Base-by-base conservation (phyloP, 2,888 invertebrate genomes). In the Bombyx huttoni region DNA sequence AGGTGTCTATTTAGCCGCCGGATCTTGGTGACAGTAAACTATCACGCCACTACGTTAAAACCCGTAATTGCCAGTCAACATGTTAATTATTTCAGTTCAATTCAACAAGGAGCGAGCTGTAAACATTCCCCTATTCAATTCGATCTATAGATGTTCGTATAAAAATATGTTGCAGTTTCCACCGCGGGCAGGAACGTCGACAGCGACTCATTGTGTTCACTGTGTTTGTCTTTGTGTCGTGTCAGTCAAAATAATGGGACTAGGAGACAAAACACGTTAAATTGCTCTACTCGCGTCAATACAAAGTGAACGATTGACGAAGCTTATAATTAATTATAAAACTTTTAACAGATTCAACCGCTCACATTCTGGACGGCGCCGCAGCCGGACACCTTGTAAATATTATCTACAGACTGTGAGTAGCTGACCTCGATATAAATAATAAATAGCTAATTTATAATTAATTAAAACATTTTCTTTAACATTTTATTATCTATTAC, bases 371-470 rank as follows among this genome's bases (percentile, higher is more conserved):
- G 58, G 58, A 57, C 49, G 49, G 53, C 53, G 51, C 50, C 49
- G 56, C 51, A 58, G 55, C 56, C 56, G 54, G 54, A 58, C 52
- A 53, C 53, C 56, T 56, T 54, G 49, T 52, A 54, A 53, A 55
- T 50, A 54, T 56, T 56, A 45, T 51, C 61, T 64, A 67, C 68
- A 65, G 64, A 59, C 64, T 64, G 67, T 62, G 67, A 59, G 56
- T 58, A 55, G 60, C 65, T 65, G 61, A 61, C 59, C 67, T 66
- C 61, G 63, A 72, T 65, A 75, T 73, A 80, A 73, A 75, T 70
- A 81, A 81, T 81, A 81, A 81, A 81, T 76, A 81, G 67, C 74
- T 81, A 81, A 75, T 81, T 81, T 75, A 78, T 70, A 75, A 72
- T 76, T 80, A 81, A 76, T 71, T 77, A 71, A 74, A 78, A 73